Evolutionary conservation across 2,888 invertebrate genomes (phyloP).

Genomic region (Monochamus alternatus): DNA sequence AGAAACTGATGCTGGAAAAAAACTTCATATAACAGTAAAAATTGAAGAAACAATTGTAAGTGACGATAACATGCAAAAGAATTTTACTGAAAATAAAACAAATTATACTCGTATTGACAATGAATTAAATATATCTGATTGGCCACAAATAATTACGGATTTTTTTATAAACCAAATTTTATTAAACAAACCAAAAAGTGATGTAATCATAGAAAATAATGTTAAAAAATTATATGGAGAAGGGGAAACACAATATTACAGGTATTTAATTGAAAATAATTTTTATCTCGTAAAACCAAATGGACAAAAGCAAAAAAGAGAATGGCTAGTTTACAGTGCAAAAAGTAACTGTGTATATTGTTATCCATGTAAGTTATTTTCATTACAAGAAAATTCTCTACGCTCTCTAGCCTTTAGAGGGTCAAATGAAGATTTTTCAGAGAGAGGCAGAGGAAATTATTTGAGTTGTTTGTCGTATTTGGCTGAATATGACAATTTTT

Average conservation of each 20-base stretch:
- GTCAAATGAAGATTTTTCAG: neutral
- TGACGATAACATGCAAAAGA: too few relatives aligned
- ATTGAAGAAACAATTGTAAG: too few relatives aligned
- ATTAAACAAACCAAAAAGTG: constrained; percentile 8
- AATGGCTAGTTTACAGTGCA: constrained; percentile 19
- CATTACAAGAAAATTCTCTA: constrained; percentile 14
- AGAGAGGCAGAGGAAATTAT: constrained; percentile 14
- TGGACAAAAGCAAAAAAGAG: constrained; percentile 1
- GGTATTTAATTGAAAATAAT: neutral
- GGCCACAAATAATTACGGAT: too few relatives aligned
- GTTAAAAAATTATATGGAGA: neutral
- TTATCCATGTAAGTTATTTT: constrained; percentile 21
- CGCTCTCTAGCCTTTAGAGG: constrained; percentile 10
- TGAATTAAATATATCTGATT: too few relatives aligned
- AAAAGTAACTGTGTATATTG: constrained; percentile 7
- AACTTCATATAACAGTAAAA: too few relatives aligned
- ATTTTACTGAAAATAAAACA: too few relatives aligned
- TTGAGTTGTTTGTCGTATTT: constrained; percentile 25
- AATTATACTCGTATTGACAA: too few relatives aligned
- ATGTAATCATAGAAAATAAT: neutral
- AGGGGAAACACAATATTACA: neutral
- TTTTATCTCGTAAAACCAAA: neutral
- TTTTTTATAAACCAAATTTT: neutral
- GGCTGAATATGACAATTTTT: constrained; percentile 18
- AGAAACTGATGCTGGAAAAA: too few relatives aligned